Conservation (phyloP, 1,140 invertebrate species). For the Drosophila tsacasi region DNA sequence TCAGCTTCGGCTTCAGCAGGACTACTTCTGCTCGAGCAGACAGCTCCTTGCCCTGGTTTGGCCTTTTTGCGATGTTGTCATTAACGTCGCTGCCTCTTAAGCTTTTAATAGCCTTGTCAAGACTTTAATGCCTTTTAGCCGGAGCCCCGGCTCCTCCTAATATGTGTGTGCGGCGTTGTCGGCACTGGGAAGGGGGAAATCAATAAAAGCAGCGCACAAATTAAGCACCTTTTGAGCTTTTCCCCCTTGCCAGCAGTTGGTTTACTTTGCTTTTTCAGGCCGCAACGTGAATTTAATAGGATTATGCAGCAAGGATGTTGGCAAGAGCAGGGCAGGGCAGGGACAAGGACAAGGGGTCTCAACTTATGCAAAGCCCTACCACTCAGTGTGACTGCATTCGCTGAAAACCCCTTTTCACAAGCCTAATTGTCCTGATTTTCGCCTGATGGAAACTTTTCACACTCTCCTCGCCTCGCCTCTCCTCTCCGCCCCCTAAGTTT, state of each 20-base stretch:
- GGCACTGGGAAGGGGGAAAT: constrained; percentile 52
- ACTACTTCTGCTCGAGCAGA: constrained; percentile 42
- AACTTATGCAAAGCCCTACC: constrained; percentile 79
- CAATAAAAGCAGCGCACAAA: constrained; percentile 80
- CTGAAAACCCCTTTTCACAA: constrained; percentile 30
- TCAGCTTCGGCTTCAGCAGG: constrained; percentile 25
- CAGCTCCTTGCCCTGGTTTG: constrained; percentile 48
- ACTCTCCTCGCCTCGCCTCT: constrained; percentile 7
- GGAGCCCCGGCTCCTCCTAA: constrained; percentile 54
- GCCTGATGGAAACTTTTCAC: constrained; percentile 77
- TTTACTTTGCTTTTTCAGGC: constrained; percentile 59
- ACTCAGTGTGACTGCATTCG: constrained; percentile 35
- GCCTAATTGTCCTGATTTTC: constrained; percentile 79
- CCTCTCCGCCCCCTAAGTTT: constrained; percentile 61
- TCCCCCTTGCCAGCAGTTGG: constrained; percentile 17
- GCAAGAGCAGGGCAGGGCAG: constrained; percentile 23
- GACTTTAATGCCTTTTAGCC: constrained; percentile 83
- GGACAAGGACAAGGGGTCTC: constrained; percentile 5
- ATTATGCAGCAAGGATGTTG: constrained; percentile 74
- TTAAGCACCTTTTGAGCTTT: constrained; percentile 76
- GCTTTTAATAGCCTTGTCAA: constrained; percentile 84
- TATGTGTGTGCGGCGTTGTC: constrained; percentile 4
- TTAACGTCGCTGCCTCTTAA: constrained; percentile 84
- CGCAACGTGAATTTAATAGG: constrained; percentile 81
- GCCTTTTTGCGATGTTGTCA: constrained; percentile 73